Evolutionary conservation across 2,113 vertebrate species (phyloP).

Genomic region (Potamarius usumacintae): DNA sequence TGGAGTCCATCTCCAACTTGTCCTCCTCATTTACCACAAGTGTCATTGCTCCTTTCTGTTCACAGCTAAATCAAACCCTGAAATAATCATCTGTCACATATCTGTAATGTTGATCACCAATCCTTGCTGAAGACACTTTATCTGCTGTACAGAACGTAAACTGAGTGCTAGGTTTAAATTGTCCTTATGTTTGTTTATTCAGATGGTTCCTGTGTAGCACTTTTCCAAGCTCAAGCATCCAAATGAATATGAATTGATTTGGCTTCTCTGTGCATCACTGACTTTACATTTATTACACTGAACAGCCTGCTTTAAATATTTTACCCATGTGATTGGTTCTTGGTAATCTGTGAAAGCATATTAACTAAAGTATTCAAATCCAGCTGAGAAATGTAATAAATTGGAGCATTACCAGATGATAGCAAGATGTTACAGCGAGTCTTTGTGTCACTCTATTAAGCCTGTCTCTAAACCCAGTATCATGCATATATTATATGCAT

Average conservation of each 20-base stretch:
- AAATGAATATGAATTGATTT: slow-evolving; percentile 16
- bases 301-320: slow-evolving; percentile 21
- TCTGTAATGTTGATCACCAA: background rate
- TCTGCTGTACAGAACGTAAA: background rate
- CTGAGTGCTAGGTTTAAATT: background rate
- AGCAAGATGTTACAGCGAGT: background rate
- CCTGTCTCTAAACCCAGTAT: background rate
- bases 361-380: background rate
- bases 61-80: background rate
- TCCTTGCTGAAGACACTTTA: background rate
- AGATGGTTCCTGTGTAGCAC: background rate
- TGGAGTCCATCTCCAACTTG: background rate
- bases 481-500: background rate
- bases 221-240: background rate
- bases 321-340: background rate
- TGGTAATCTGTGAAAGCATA: background rate
- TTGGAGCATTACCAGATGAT: slow-evolving; percentile 3
- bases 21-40: background rate
- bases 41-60: slow-evolving; percentile 12
- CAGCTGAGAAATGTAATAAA: background rate
- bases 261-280: background rate
- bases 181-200: background rate
- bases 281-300: background rate
- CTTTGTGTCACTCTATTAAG: background rate
- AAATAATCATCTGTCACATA: slow-evolving; percentile 14